Base-by-base conservation (phyloP, 2,888 invertebrate genomes). In the Caenorhabditis sp. region DNA sequence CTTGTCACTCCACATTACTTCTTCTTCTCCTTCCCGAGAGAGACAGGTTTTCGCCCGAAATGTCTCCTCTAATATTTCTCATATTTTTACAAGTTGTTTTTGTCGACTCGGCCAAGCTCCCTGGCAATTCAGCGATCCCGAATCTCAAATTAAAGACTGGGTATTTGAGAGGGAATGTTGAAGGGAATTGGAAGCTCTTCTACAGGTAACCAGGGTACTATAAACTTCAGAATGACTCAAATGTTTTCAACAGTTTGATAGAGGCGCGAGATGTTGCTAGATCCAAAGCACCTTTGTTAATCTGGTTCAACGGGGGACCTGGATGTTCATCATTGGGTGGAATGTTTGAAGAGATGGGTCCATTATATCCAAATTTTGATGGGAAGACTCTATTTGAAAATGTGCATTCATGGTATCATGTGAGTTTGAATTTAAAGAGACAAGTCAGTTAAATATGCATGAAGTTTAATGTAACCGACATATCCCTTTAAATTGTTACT, bases 221-320 rank as follows among this genome's bases (percentile, higher is more conserved):
- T n/a, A n/a, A n/a, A n/a, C n/a, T n/a, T n/a, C n/a, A n/a, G n/a
- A n/a, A n/a, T n/a, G n/a, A n/a, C 4, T 49, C 17, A 4, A 49
- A 49, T 14, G 20, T 14, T 20, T 49, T 14, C 49, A 49, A 17
- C 53, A 53, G 89, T 88, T 87, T 89, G 72, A 80, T 88, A 53
- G 89, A 89, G 77, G 88, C 89, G 17, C 84, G 85, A 52, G 84
- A 82, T 21, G 81, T 88, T 36, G 88, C 49, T 4, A 7, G 89
- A 0, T 63, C 67, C 17, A 81, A 67, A 14, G 89, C 88, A 63
- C 89, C 89, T 8, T 59, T 89, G 0, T 87, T 89, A 3, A 78
- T 89, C 27, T 90, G 89, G 89, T 78, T 89, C 81, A 89, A 89
- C 81, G 90, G 89, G 14, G 80, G 80, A 14, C 80, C 80, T 3